Conservation (phyloP, 2,888 invertebrate species). For the Muscina levida region DNA sequence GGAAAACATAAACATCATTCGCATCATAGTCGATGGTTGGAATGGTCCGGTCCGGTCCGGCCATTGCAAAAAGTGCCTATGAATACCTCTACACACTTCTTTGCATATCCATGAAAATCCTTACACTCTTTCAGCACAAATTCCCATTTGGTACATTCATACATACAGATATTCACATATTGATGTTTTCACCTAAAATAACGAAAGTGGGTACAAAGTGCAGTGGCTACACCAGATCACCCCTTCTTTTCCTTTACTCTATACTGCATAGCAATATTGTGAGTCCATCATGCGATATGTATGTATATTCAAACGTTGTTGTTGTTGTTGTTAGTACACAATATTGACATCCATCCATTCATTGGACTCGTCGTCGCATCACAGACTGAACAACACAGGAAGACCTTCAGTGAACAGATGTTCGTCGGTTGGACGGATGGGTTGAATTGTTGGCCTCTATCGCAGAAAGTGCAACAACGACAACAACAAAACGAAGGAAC, state of each 20-base stretch:
- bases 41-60: too few species aligned
- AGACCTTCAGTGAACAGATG: constrained; percentile 24
- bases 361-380: not conserved
- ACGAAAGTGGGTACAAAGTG: not conserved
- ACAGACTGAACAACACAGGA: constrained; percentile 14
- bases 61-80: not conserved
- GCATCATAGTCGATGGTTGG: not conserved
- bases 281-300: too few species aligned
- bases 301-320: too few species aligned
- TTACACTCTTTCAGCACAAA: too few species aligned
- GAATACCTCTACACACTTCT: not conserved
- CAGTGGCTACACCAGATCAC: too few species aligned
- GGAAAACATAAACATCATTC: not conserved
- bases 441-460: constrained; percentile 4
- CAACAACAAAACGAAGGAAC: too few species aligned
- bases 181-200: not conserved
- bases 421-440: constrained; percentile 22
- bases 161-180: not conserved
- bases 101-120: constrained; percentile 2
- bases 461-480: not conserved
- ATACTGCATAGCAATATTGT: too few species aligned
- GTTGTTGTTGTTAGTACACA: too few species aligned
- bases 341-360: not conserved
- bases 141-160: not conserved
- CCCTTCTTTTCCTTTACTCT: too few species aligned